Evolutionary conservation across 2,888 invertebrate species (phyloP).

Genomic region (Xanthia icteritia): DNA sequence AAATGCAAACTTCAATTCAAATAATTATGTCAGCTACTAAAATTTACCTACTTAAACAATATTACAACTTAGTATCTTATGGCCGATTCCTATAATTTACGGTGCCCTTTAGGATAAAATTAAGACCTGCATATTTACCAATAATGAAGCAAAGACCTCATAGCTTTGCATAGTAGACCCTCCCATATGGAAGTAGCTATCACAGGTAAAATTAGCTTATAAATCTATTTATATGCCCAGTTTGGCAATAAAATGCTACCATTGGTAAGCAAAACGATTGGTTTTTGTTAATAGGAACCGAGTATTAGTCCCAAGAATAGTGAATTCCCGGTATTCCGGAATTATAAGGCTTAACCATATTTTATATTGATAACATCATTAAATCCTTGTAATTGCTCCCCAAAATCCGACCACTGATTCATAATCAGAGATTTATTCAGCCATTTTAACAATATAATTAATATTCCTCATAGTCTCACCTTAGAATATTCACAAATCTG

Average conservation of each 20-base stretch:
- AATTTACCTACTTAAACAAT: not conserved
- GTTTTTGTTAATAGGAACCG: too few relatives aligned
- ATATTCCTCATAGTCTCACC: constrained; percentile 77
- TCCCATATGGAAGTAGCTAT: too few relatives aligned
- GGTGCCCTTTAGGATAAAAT: too few relatives aligned
- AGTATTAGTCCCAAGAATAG: not conserved
- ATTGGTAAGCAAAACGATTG: too few relatives aligned
- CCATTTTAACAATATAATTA: not conserved
- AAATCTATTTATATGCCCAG: too few relatives aligned
- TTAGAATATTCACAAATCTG: constrained; percentile 98
- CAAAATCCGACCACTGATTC: not conserved
- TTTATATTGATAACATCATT: not conserved
- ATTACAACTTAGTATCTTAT: not conserved
- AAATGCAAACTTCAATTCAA: not conserved
- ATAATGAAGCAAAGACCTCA: too few relatives aligned
- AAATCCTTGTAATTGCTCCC: not conserved
- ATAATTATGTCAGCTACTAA: not conserved
- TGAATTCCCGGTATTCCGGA: not conserved
- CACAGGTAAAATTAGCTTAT: too few relatives aligned
- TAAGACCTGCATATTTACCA: too few relatives aligned
- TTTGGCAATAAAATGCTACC: too few relatives aligned
- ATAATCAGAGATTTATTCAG: not conserved
- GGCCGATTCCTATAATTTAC: too few relatives aligned
- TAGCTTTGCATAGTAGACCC: too few relatives aligned
- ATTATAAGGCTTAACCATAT: not conserved